These are phyloP conservation scores for Arctopsyche grandis DNA, from an alignment of 1,140 invertebrate species.

Conservation along the genomic window DNA sequence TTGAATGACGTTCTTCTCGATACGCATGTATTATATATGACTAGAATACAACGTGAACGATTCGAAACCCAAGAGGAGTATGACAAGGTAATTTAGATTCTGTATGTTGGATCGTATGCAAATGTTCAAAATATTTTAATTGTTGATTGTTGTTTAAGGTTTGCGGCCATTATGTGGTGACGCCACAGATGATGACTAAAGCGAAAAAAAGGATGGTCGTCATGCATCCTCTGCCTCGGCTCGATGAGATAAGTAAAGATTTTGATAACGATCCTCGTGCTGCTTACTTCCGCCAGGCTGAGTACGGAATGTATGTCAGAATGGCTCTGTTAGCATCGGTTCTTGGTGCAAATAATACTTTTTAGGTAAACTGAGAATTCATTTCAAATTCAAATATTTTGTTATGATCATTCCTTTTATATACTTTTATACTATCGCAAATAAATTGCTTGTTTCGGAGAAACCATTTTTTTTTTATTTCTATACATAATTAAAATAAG, in stretches of 20 bases:
- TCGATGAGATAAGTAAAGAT: constrained; percentile 93
- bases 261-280: constrained; percentile 96
- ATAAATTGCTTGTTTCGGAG: neutral
- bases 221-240: constrained; percentile 96
- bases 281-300: constrained; percentile 98
- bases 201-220: constrained; percentile 95
- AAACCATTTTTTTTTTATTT: neutral
- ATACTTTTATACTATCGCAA: neutral
- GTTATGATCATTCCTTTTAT: constrained; percentile 11
- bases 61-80: constrained; percentile 89
- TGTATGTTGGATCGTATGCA: no score
- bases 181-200: constrained; percentile 93
- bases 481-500: neutral
- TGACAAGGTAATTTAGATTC: constrained; percentile 73
- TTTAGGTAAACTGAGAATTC: neutral
- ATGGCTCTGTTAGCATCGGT: constrained; percentile 97
- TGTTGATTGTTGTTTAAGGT: constrained; percentile 66
- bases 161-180: constrained; percentile 89
- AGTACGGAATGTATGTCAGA: constrained; percentile 97
- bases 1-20: constrained; percentile 89
- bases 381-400: neutral
- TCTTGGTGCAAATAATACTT: constrained; percentile 68
- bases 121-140: neutral
- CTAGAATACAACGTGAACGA: constrained; percentile 95
- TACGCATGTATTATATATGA: constrained; percentile 98